These are phyloP conservation scores for Haemorhous mexicanus DNA, from an alignment of 2,113 vertebrate genomes.

Conservation along the genomic window DNA sequence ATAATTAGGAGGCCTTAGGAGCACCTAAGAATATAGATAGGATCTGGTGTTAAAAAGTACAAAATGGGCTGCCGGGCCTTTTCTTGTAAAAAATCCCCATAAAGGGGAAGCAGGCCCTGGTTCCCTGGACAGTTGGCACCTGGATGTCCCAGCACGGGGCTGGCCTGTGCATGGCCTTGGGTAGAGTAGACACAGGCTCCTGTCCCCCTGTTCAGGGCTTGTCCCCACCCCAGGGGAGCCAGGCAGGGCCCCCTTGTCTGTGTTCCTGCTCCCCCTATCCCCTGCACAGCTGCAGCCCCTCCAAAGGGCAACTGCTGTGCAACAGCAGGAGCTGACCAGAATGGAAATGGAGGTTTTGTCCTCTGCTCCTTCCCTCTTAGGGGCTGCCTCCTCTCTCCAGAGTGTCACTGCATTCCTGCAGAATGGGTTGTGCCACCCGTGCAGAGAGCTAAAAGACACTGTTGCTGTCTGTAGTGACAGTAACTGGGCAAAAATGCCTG, in stretches of 20 bases:
- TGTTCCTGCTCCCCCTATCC: fast-evolving
- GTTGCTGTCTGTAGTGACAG: background rate
- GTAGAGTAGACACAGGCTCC: background rate
- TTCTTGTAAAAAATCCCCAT: constrained; percentile 21
- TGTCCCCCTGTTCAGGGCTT: background rate
- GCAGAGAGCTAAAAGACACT: background rate
- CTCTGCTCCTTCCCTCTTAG: background rate
- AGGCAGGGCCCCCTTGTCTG: background rate
- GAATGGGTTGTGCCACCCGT: fast-evolving
- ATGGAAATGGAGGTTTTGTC: background rate
- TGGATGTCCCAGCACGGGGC: background rate
- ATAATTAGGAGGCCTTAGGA: constrained; percentile 30
- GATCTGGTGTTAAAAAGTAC: background rate
- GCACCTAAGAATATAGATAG: background rate
- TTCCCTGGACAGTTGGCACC: background rate
- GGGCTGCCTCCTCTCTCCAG: background rate
- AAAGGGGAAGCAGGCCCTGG: background rate
- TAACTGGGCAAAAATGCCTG: background rate
- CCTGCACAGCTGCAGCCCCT: background rate
- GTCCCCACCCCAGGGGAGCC: background rate
- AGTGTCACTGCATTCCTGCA: background rate
- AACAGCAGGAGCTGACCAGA: background rate
- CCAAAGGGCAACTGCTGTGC: background rate
- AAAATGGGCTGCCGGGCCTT: background rate
- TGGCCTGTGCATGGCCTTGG: background rate